phyloP scores from a whole-genome alignment of 1,140 invertebrate genomes.

The Aricia agestis region DNA sequence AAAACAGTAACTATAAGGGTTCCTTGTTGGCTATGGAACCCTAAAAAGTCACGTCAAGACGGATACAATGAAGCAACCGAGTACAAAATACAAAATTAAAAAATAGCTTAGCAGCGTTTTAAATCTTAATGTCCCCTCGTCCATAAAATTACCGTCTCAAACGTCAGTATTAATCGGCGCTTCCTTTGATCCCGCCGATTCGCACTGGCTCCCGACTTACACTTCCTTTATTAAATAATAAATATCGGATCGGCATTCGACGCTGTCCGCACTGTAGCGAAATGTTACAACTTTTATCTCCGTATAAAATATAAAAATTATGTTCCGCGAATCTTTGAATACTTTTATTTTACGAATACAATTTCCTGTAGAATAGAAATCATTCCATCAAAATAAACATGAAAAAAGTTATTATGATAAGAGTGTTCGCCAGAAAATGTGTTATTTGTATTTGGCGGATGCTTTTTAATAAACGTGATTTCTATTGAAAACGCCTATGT shows the following conservation, averaged over 20 bases:
- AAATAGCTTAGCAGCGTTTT: neutral
- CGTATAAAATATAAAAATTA: neutral
- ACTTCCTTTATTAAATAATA: slow-evolving; percentile 15
- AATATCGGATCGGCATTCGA: slow-evolving; percentile 8
- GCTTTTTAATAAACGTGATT: no score
- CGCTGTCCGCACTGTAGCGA: neutral
- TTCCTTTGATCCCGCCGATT: slow-evolving; percentile 8
- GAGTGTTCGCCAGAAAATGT: no score
- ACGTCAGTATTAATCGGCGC: slow-evolving; percentile 4
- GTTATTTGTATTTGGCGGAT: no score
- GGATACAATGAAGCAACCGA: no score
- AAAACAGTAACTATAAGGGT: no score
- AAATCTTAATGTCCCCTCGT: slow-evolving; percentile 5
- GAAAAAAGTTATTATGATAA: no score
- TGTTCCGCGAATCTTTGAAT: neutral
- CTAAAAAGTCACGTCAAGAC: no score
- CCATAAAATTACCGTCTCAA: slow-evolving; percentile 15
- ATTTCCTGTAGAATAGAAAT: no score
- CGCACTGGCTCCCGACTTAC: slow-evolving; percentile 7
- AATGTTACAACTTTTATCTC: slow-evolving; percentile 1
- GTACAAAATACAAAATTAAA: neutral
- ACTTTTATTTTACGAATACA: no score
- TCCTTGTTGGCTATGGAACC: no score
- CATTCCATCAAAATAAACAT: no score
- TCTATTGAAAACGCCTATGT: no score